Percentiles rank a stretch among this genome's conserved stretches.
Evolutionary conservation across 23 tunicate species (phyloP).

Genomic region (Halocynthia aurantium): DNA sequence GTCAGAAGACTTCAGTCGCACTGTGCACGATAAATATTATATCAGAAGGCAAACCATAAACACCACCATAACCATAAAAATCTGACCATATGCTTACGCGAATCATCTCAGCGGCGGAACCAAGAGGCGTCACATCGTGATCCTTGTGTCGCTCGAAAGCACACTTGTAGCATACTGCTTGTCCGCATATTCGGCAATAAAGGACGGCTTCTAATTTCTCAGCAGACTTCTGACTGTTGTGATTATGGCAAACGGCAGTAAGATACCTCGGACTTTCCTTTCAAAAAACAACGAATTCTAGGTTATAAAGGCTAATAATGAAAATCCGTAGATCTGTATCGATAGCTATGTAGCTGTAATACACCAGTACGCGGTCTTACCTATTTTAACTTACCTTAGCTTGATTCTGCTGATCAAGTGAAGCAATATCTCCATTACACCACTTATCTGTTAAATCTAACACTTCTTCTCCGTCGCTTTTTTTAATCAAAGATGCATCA

Average conservation of each 20-base stretch:
- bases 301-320: not conserved
- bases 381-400: too few relatives aligned
- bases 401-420: too few relatives aligned
- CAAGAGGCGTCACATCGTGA: conserved; percentile 54
- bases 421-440: too few relatives aligned
- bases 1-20: conserved; percentile 1
- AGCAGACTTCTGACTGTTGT: conserved; percentile 43
- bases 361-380: too few relatives aligned
- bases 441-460: too few relatives aligned
- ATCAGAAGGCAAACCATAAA: too few relatives aligned
- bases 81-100: conserved; percentile 38
- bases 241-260: conserved; percentile 59
- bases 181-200: conserved; percentile 51
- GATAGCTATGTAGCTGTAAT: not conserved
- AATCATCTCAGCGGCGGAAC: conserved; percentile 53
- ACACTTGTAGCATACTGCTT: conserved; percentile 83
- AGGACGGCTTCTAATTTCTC: conserved; percentile 68
- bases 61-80: not conserved
- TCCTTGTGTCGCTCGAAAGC: conserved; percentile 82
- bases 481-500: not conserved
- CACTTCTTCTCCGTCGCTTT: too few relatives aligned
- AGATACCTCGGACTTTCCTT: conserved; percentile 34
- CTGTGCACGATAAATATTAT: not conserved
- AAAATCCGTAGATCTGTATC: not conserved
- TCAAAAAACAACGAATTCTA: not conserved